phyloP scores from a whole-genome alignment of 1,140 invertebrate genomes.

The Solen grandis region DNA sequence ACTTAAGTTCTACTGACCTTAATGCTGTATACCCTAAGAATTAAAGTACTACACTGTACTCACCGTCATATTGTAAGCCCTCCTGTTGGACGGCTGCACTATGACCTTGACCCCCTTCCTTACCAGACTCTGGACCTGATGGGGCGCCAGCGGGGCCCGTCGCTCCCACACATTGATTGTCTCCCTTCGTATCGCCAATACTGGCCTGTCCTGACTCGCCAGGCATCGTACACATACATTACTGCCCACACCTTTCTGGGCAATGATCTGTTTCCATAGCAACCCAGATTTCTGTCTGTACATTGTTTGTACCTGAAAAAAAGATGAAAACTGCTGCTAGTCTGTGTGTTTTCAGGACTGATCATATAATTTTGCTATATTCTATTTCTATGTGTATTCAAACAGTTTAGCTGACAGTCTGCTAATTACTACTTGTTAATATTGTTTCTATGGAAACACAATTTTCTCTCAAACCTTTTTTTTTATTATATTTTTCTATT shows the following conservation, averaged over 20 bases:
- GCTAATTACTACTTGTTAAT: too few species aligned
- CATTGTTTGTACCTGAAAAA: slow-evolving; percentile 32
- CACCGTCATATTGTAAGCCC: slow-evolving; percentile 97
- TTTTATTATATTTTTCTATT: too few species aligned
- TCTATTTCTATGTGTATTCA: too few species aligned
- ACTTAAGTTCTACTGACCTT: too few species aligned
- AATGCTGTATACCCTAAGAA: too few species aligned
- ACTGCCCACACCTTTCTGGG: slow-evolving; percentile 23
- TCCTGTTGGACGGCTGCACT: slow-evolving; percentile 98
- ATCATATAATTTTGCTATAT: too few species aligned
- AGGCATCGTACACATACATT: slow-evolving; percentile 41
- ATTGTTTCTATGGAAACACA: too few species aligned
- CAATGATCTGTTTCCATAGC: slow-evolving; percentile 49
- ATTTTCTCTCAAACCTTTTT: too few species aligned
- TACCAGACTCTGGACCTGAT: slow-evolving; percentile 93
- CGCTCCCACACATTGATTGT: slow-evolving; percentile 99
- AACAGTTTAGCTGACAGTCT: too few species aligned
- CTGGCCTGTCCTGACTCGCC: background rate
- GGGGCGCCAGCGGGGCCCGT: slow-evolving; percentile 95
- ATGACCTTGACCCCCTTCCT: slow-evolving; percentile 94
- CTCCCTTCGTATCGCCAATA: slow-evolving; percentile 86
- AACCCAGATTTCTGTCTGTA: slow-evolving; percentile 56
- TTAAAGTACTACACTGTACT: too few species aligned
- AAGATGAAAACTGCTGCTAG: too few species aligned
- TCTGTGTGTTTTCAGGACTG: too few species aligned